Evolutionary conservation across 1,140 invertebrate genomes (phyloP), one percentile per base, ranked within the genome.

Genomic region (Branchinecta lindahli): DNA sequence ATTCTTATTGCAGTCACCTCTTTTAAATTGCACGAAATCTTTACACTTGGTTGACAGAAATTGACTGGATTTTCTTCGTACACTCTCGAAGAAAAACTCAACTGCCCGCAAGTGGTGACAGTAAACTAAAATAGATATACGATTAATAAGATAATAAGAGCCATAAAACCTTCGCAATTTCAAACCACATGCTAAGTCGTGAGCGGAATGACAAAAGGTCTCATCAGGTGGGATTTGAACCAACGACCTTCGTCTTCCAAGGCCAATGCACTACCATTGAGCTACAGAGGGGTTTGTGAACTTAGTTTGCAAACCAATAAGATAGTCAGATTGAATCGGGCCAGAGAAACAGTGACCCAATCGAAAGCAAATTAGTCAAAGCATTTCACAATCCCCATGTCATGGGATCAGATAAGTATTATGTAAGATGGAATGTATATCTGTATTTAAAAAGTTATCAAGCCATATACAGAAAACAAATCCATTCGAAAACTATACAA

Each of bases 111-210:
- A 20, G 18, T 61, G 52, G 18, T 61, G 52, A 61, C 52, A 61
- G 18, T 61, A 61, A 61, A 61, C 52, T 61, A 61, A 61, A 61
- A 61, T 61, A 61, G 18, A 61, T n/a, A 61, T 61, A 61, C 12
- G 6, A 61, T 61, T 61, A 61, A 3, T 15, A 52, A 52, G n/a
- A 52, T 52, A 52, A 52, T 9, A 61, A 61, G 18, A 12, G 12
- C 52, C 52, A 15, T 61, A 61, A 61, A 3, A 33, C 33, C 2
- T 61, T 12, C 52, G 12, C 52, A 15, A 61, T 61, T 61, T 61
- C 12, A 20, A 15, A 12, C 18, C 1, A 15, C 18, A 61, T 61
- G 52, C 12, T 61, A 20, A 12, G 4, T 61, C 2, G 6, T 4
- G 12, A 20, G 18, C 12, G 2, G 12, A 15, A 61, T 20, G 18